Evolutionary conservation across 2,797 vertebrate genomes (phyloP).

Genomic region (Setipinna tenuifilis): DNA sequence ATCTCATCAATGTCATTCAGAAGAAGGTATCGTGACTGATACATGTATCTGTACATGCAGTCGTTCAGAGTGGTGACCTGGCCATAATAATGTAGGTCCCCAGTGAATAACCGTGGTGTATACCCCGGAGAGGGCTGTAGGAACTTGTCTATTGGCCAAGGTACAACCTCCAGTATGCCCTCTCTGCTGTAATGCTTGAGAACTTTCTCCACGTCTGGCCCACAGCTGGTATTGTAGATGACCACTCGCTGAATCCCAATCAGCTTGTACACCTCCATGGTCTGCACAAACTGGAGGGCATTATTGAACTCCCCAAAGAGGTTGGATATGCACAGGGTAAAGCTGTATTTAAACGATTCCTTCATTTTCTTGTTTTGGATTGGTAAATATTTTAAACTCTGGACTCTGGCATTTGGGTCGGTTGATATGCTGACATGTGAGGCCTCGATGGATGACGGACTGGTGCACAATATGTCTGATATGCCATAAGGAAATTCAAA

Average conservation of each 20-base stretch:
- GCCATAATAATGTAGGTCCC: conserved; percentile 70
- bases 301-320: conserved; percentile 75
- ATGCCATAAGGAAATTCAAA: conserved; percentile 65
- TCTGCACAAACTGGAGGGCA: conserved; percentile 73
- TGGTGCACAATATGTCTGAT: conserved; percentile 61
- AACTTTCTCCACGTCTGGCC: conserved; percentile 65
- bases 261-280: conserved; percentile 71
- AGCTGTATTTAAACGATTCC: conserved; percentile 52
- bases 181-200: conserved; percentile 66
- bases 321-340: conserved; percentile 72
- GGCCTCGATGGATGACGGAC: conserved; percentile 42
- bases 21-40: conserved; percentile 68
- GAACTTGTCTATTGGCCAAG: conserved; percentile 68
- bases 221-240: conserved; percentile 74
- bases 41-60: conserved; percentile 74
- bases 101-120: conserved; percentile 49
- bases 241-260: conserved; percentile 67
- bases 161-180: conserved; percentile 66
- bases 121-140: conserved; percentile 63
- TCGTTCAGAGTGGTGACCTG: conserved; percentile 75
- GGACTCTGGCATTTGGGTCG: neutral
- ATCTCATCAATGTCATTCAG: conserved; percentile 75
- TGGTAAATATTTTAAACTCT: conserved; percentile 32
- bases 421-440: conserved; percentile 52
- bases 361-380: conserved; percentile 60